Evolutionary conservation across 2,797 vertebrate species (phyloP).

Genomic region (Melanotaenia pygmaea): DNA sequence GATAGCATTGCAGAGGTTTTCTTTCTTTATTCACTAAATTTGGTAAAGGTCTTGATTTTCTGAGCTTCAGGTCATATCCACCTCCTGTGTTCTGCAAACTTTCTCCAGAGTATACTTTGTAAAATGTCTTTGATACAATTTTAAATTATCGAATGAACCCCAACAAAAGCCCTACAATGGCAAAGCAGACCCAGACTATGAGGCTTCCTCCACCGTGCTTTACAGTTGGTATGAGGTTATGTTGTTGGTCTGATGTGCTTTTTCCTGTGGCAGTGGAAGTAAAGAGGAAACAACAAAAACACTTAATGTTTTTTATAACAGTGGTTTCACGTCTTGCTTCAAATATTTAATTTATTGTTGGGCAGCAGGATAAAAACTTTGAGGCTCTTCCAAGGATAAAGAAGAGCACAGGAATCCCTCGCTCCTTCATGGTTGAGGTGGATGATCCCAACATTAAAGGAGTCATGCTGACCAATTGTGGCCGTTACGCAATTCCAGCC

Average conservation of each 20-base stretch:
- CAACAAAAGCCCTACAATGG: background rate
- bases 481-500: slow-evolving; percentile 94
- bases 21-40: background rate
- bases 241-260: background rate
- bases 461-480: slow-evolving; percentile 96
- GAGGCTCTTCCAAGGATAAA: slow-evolving; percentile 91
- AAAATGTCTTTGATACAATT: no score
- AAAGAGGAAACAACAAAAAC: no score
- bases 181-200: background rate
- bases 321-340: background rate
- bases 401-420: slow-evolving; percentile 97
- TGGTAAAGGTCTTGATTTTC: no score
- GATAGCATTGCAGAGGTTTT: background rate
- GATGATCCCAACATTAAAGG: slow-evolving; percentile 96
- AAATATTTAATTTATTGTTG: slow-evolving; percentile 30
- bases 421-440: slow-evolving; percentile 97
- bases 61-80: no score
- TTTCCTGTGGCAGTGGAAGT: background rate
- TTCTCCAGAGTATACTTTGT: no score
- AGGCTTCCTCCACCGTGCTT: background rate
- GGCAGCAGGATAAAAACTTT: slow-evolving; percentile 90
- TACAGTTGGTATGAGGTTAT: background rate
- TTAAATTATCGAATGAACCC: background rate
- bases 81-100: background rate
- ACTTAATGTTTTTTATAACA: background rate